Conservation (phyloP, 2,888 invertebrate species). For the Glaucopsyche alexis region DNA sequence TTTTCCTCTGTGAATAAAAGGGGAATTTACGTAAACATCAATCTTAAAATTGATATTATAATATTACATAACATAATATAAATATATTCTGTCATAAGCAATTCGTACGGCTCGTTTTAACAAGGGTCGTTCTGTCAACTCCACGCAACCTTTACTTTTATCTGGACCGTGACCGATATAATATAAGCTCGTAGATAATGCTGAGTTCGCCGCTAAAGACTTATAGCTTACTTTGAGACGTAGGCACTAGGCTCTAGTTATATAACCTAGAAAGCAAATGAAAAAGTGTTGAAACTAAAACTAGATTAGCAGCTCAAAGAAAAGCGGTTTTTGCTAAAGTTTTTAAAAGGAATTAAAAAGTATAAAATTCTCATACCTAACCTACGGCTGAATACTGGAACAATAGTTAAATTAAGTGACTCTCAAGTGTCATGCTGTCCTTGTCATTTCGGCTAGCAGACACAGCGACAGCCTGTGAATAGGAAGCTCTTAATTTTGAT, state of each 20-base stretch:
- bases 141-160: constrained; percentile 28
- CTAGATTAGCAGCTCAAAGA: neutral
- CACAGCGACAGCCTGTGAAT: too few relatives aligned
- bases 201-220: constrained; percentile 12
- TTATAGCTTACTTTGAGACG: neutral
- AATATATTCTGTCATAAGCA: constrained; percentile 23
- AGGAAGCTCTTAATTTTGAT: too few relatives aligned
- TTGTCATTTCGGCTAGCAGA: too few relatives aligned
- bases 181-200: constrained; percentile 15
- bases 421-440: too few relatives aligned
- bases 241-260: neutral
- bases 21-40: neutral
- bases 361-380: too few relatives aligned
- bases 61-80: constrained; percentile 4
- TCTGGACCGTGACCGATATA: constrained; percentile 26
- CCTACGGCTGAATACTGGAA: too few relatives aligned
- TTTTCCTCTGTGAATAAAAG: neutral
- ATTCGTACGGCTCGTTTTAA: constrained; percentile 26
- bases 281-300: neutral
- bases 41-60: constrained; percentile 5
- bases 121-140: constrained; percentile 27
- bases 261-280: constrained; percentile 1
- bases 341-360: too few relatives aligned
- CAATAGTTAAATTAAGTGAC: too few relatives aligned
- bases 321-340: too few relatives aligned